These are phyloP conservation scores for Protobothrops mucrosquamatus DNA, from an alignment of 2,113 vertebrate genomes.

Conservation along the genomic window DNA sequence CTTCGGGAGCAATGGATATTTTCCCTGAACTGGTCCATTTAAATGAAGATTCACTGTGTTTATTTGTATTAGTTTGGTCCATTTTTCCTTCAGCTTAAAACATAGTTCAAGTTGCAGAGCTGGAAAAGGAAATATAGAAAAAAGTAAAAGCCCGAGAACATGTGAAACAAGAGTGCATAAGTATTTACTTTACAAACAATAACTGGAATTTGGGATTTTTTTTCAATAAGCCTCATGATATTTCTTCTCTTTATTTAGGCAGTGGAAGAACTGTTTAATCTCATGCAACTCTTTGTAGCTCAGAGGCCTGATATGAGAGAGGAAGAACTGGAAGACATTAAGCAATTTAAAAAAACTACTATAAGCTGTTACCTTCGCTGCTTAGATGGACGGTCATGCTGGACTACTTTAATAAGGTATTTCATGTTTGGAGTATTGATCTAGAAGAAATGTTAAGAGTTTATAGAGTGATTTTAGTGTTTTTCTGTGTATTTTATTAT, in stretches of 20 bases:
- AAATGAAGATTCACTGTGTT: not conserved
- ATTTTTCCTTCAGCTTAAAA: not conserved
- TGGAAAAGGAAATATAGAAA: not conserved
- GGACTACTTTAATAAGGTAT: constrained; percentile 99
- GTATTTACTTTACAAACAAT: not conserved
- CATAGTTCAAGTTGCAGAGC: not conserved
- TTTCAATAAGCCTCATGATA: not conserved
- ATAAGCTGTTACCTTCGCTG: constrained; percentile 99
- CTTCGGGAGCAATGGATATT: not conserved
- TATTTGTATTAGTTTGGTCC: not conserved
- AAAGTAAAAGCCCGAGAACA: not conserved
- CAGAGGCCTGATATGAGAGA: constrained; percentile 95
- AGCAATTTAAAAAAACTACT: constrained; percentile 99
- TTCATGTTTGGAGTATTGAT: not conserved
- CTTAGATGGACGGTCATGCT: constrained; percentile 97
- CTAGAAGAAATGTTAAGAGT: not conserved
- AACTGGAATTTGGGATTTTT: rapidly evolving
- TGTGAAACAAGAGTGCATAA: not conserved
- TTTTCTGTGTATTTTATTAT: not conserved
- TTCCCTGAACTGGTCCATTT: not conserved
- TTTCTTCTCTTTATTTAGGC: constrained; percentile 72
- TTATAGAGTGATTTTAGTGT: not conserved
- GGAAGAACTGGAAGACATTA: constrained; percentile 93
- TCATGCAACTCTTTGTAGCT: constrained; percentile 98
- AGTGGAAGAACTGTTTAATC: constrained; percentile 96